A percentile compares a stretch with the other conserved stretches of the same genome.
phyloP scores from a whole-genome alignment of 2,113 vertebrate species.

The Balaeniceps rex region DNA sequence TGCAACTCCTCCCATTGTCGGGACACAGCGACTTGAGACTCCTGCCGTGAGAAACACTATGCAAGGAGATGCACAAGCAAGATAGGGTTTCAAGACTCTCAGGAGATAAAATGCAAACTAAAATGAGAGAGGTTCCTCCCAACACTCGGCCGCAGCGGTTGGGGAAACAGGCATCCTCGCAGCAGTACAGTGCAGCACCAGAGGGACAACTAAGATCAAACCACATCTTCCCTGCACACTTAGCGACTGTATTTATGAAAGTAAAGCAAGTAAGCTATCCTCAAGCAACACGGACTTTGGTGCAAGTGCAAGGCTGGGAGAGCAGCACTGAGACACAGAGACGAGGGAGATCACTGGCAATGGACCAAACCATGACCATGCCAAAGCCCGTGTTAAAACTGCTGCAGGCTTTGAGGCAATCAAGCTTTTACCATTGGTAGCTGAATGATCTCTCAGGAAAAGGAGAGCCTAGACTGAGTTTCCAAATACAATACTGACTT shows the following conservation, averaged over 20 bases:
- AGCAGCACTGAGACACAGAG: background rate
- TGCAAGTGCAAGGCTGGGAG: background rate
- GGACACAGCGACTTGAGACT: background rate
- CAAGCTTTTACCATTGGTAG: background rate
- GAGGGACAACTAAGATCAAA: background rate
- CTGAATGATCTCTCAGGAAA: background rate
- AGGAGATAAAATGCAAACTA: background rate
- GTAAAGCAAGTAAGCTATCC: background rate
- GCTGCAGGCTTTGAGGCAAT: background rate
- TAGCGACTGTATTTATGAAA: rapidly evolving
- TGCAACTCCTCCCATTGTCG: background rate
- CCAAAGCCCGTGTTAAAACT: background rate
- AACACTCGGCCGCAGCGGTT: rapidly evolving
- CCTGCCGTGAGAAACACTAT: rapidly evolving
- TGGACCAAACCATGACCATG: rapidly evolving
- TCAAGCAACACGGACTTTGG: background rate
- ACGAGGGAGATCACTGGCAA: rapidly evolving
- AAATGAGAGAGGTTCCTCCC: background rate
- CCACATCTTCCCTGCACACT: background rate
- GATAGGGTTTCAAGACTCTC: background rate
- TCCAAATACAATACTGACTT: background rate
- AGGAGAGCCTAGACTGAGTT: background rate
- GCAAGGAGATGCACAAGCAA: rapidly evolving
- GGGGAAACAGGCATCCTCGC: background rate
- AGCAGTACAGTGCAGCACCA: rapidly evolving